A percentile compares a stretch with the other conserved stretches of the same genome.
phyloP scores from a whole-genome alignment of 2,113 vertebrate species.

The Heteronetta atricapilla region DNA sequence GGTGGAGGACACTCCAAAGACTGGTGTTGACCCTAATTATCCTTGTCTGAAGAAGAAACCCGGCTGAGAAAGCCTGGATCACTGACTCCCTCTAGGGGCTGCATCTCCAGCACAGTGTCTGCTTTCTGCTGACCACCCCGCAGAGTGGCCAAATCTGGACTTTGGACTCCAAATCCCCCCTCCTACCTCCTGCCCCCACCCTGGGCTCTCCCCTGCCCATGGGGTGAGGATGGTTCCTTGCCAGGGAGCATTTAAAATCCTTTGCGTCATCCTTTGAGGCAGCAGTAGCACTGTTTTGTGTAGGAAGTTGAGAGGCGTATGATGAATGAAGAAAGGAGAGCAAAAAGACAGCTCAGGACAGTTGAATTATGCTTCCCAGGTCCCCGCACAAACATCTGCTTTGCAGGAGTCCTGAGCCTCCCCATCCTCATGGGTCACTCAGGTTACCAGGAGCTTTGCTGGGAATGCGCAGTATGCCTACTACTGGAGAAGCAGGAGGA shows the following conservation, averaged over 20 bases:
- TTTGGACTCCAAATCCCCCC: not conserved
- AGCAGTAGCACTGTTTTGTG: not conserved
- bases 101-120: accelerated
- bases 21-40: not conserved
- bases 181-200: not conserved
- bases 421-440: not conserved
- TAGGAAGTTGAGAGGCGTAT: not conserved
- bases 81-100: not conserved
- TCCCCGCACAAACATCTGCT: not conserved
- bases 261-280: not conserved
- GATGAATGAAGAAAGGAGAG: not conserved
- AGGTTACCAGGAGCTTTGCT: not conserved
- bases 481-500: not conserved
- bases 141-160: not conserved
- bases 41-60: not conserved
- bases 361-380: not conserved
- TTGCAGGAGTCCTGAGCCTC: not conserved
- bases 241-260: not conserved
- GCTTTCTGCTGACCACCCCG: not conserved
- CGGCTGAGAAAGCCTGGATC: not conserved
- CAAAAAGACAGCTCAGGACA: not conserved
- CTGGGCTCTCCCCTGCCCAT: not conserved
- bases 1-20: not conserved
- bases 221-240: not conserved
- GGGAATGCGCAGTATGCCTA: too few species aligned